Conservation (phyloP, 2,113 vertebrate genomes). For the Brachyhypopomus occidentalis region DNA sequence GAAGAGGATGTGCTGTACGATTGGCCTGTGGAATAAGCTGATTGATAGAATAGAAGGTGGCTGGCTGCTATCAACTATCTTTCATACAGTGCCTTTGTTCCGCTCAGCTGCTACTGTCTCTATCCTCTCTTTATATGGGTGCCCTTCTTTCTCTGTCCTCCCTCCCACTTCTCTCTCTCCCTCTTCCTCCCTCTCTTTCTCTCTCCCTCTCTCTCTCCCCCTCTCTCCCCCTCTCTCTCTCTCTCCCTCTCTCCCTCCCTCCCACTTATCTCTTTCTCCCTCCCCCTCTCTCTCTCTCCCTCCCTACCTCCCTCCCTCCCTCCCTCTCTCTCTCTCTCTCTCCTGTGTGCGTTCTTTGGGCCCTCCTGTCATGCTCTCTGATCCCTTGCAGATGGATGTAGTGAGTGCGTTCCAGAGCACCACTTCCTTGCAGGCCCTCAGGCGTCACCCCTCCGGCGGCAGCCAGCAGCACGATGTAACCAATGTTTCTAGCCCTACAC, state of each 20-base stretch:
- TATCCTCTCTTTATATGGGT: constrained; percentile 50
- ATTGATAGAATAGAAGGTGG: constrained; percentile 46
- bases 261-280: background rate
- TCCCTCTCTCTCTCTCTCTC: constrained; percentile 76
- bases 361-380: constrained; percentile 98
- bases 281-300: constrained; percentile 49
- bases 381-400: constrained; percentile 99
- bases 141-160: constrained; percentile 49
- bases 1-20: background rate
- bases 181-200: constrained; percentile 10
- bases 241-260: constrained; percentile 62
- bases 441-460: constrained; percentile 99
- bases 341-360: constrained; percentile 83
- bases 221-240: constrained; percentile 71
- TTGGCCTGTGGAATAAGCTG: constrained; percentile 15
- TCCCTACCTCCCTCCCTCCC: background rate
- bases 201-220: constrained; percentile 53
- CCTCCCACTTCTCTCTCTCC: constrained; percentile 8
- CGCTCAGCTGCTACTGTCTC: constrained; percentile 49
- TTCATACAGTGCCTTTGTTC: constrained; percentile 66
- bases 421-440: constrained; percentile 99
- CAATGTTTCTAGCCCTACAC: constrained; percentile 99
- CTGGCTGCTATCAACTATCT: constrained; percentile 1
- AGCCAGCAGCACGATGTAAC: constrained; percentile 99
- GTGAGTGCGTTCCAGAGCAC: constrained; percentile 99